Conservation (phyloP, 2,797 vertebrate species). For the Smutsia temminckii region DNA sequence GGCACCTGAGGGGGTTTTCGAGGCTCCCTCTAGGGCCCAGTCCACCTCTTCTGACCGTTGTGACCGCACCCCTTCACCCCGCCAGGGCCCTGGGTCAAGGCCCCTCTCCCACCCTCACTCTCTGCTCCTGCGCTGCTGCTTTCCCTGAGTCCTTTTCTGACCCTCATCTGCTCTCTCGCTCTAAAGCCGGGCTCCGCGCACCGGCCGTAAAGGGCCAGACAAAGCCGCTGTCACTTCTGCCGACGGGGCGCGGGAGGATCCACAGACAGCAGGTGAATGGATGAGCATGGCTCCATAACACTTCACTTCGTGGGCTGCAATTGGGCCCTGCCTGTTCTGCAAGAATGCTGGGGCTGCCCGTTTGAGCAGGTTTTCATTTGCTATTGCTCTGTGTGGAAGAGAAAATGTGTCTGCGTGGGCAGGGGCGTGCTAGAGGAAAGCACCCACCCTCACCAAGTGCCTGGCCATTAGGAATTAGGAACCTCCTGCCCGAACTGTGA, state of each 20-base stretch:
- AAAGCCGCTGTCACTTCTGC: too few relatives aligned
- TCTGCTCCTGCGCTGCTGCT: background rate
- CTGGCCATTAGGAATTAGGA: background rate
- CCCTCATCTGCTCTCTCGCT: background rate
- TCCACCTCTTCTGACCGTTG: background rate
- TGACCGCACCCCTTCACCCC: too few relatives aligned
- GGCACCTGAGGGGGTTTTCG: fast-evolving
- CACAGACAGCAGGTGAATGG: fast-evolving
- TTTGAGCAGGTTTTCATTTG: background rate
- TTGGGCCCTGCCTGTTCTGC: background rate
- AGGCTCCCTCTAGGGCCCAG: background rate
- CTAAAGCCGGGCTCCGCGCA: background rate
- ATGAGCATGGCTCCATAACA: fast-evolving
- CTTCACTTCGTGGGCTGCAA: background rate
- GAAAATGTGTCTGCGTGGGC: background rate
- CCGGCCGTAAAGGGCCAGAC: background rate
- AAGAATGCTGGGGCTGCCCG: background rate
- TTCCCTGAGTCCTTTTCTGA: background rate
- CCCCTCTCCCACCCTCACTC: background rate
- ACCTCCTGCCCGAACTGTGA: background rate
- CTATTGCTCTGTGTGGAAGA: background rate
- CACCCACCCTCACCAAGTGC: too few relatives aligned
- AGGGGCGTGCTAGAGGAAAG: background rate
- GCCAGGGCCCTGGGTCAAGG: too few relatives aligned
- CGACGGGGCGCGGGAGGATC: background rate